These are phyloP conservation scores for Hippoglossus stenolepis DNA, from an alignment of 2,113 vertebrate species.

Conservation along the genomic window DNA sequence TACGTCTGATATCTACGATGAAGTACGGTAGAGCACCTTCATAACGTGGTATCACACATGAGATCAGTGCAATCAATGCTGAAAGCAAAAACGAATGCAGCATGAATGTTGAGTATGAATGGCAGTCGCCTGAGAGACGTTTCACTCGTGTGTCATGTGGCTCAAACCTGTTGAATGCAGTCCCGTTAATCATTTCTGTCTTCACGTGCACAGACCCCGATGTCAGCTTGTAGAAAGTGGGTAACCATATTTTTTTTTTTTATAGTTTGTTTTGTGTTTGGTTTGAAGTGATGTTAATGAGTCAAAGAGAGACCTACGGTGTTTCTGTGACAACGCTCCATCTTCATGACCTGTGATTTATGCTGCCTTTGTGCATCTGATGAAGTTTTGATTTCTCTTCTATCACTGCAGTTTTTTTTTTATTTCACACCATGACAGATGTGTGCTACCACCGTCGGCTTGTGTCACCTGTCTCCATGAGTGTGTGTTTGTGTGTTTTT, in stretches of 20 bases:
- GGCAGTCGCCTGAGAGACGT: conserved; percentile 37
- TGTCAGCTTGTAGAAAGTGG: conserved; percentile 39
- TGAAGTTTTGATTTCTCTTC: conserved; percentile 19
- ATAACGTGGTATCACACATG: conserved; percentile 83
- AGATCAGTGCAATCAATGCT: conserved; percentile 80
- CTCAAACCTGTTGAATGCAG: conserved; percentile 35
- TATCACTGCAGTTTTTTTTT: background rate
- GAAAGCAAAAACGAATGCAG: conserved; percentile 73
- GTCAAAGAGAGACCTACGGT: conserved; percentile 58
- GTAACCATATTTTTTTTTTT: background rate
- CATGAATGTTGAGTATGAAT: conserved; percentile 66
- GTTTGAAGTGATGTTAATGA: conserved; percentile 16
- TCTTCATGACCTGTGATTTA: conserved; percentile 36
- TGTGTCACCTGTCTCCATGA: conserved; percentile 51
- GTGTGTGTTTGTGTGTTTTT: conserved; percentile 36
- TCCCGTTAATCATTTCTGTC: conserved; percentile 37
- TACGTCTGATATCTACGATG: conserved; percentile 75
- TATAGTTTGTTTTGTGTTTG: conserved; percentile 13
- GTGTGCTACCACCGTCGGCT: conserved; percentile 33
- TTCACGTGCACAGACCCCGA: conserved; percentile 50
- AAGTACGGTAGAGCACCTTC: conserved; percentile 82
- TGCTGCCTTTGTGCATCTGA: conserved; percentile 54
- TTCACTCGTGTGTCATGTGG: conserved; percentile 25
- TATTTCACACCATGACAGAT: conserved; percentile 33
- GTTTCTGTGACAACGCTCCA: conserved; percentile 49